phyloP scores from a whole-genome alignment of 1,140 invertebrate species.

The Eumeta japonica region DNA sequence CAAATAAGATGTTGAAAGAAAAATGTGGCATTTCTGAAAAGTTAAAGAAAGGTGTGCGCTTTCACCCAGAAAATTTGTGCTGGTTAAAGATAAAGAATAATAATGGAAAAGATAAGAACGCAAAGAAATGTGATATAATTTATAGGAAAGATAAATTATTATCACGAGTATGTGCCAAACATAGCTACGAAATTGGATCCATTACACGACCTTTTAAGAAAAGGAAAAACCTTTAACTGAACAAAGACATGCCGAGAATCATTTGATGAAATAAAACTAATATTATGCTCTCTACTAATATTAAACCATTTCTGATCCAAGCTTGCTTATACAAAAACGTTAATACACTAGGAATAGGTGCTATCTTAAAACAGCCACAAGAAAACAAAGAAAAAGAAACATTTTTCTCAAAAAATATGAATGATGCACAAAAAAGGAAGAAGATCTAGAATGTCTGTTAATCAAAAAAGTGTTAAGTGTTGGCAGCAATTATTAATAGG shows the following conservation, averaged over 20 bases:
- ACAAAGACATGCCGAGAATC: slow-evolving; percentile 21
- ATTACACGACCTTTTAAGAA: no score
- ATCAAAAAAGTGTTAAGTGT: slow-evolving; percentile 31
- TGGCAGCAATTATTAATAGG: slow-evolving; percentile 29
- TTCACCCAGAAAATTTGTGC: no score
- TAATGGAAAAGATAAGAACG: no score
- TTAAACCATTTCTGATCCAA: slow-evolving; percentile 26
- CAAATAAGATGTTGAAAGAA: no score
- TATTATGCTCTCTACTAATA: slow-evolving; percentile 28
- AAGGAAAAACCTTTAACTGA: slow-evolving; percentile 25
- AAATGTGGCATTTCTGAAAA: no score
- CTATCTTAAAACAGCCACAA: slow-evolving; percentile 30
- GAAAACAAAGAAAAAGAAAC: slow-evolving; percentile 19
- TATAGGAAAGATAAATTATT: slow-evolving; percentile 31
- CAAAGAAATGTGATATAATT: no score
- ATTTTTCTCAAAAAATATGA: slow-evolving; percentile 30
- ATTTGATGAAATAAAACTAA: slow-evolving; percentile 29
- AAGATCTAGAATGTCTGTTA: slow-evolving; percentile 33
- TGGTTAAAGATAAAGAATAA: no score
- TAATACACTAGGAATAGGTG: no score
- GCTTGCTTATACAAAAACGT: slow-evolving; percentile 35
- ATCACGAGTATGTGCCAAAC: slow-evolving; percentile 23
- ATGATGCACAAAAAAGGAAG: slow-evolving; percentile 12
- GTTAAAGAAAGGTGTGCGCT: no score
- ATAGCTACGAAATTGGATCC: slow-evolving; percentile 17